A percentile compares a stretch with the other conserved stretches of the same genome.
Conservation (phyloP, 2,113 vertebrate species). For the Varanus komodoensis region DNA sequence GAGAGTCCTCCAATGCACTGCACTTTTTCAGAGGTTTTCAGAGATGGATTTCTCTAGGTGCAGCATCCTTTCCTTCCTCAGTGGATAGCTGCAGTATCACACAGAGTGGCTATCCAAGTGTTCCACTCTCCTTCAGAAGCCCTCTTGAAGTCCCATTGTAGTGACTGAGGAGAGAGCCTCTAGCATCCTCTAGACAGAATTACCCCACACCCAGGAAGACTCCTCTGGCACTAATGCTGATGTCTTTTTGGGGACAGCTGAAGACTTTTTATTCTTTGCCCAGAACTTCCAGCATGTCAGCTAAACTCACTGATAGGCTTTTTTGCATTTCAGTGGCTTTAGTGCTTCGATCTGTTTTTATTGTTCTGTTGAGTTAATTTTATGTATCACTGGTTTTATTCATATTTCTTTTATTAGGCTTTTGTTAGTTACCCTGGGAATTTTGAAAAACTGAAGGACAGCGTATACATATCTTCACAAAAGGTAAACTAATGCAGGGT, state of each 20-base stretch:
- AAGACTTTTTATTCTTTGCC: neutral
- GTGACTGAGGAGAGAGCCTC: neutral
- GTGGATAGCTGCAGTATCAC: neutral
- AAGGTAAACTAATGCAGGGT: neutral
- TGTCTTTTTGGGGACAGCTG: neutral
- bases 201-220: neutral
- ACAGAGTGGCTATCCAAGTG: neutral
- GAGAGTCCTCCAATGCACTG: neutral
- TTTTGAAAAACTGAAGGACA: neutral
- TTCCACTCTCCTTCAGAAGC: neutral
- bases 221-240: neutral
- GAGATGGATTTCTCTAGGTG: neutral
- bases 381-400: neutral
- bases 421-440: neutral
- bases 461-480: neutral
- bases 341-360: neutral
- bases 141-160: neutral
- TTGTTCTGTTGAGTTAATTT: constrained; percentile 3
- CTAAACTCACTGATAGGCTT: neutral
- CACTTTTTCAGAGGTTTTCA: neutral
- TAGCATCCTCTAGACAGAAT: neutral
- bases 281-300: neutral
- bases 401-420: neutral
- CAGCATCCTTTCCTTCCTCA: neutral
- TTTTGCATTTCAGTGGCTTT: neutral